Conservation (phyloP, 2,113 vertebrate species). For the Spilogale gracilis region DNA sequence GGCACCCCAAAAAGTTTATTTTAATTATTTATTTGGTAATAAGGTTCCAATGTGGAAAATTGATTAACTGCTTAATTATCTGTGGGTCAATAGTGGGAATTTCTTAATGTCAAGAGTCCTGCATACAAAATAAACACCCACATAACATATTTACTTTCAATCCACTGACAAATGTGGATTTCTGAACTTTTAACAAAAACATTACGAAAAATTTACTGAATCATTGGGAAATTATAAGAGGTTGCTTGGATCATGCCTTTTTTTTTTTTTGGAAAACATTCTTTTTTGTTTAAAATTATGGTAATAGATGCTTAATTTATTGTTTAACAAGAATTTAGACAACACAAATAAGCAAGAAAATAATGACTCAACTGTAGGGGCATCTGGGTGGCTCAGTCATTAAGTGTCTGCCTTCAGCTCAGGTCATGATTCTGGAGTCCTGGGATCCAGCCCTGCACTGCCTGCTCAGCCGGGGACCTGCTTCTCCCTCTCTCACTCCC, state of each 20-base stretch:
- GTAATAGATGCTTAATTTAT: not conserved
- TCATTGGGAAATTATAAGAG: not conserved
- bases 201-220: constrained; percentile 48
- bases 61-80: constrained; percentile 25
- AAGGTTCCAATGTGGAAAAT: not conserved
- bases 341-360: not conserved
- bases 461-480: too few relatives aligned
- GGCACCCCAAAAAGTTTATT: not conserved
- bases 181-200: constrained; percentile 43
- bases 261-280: constrained; percentile 22
- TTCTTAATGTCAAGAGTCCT: constrained; percentile 26
- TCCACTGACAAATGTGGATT: not conserved
- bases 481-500: too few relatives aligned
- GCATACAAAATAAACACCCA: constrained; percentile 49
- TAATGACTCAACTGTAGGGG: constrained; percentile 14
- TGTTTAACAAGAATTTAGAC: constrained; percentile 22
- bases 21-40: constrained; percentile 25
- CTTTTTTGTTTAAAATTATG: constrained; percentile 15
- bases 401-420: too few relatives aligned
- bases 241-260: not conserved
- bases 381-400: too few relatives aligned
- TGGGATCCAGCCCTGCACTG: too few relatives aligned
- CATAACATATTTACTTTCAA: not conserved
- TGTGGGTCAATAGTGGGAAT: not conserved
- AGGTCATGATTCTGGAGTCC: too few relatives aligned